phyloP scores from a whole-genome alignment of 2,797 vertebrate species.

The Esox lucius region DNA sequence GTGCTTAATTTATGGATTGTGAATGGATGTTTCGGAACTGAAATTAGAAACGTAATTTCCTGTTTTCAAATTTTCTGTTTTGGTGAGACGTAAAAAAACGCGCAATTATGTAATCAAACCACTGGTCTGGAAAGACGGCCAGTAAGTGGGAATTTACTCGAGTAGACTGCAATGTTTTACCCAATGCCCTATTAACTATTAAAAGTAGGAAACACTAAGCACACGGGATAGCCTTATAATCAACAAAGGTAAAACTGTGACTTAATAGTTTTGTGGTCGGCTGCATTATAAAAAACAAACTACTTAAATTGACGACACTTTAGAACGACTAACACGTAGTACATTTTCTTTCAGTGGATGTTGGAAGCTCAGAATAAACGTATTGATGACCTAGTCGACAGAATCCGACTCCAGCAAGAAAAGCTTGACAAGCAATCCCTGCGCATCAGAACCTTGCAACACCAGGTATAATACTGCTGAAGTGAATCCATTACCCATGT shows the following conservation, averaged over 20 bases:
- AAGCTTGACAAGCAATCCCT: slow-evolving; percentile 93
- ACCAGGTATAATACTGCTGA: slow-evolving; percentile 72
- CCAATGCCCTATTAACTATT: too few species aligned
- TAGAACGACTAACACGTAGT: not conserved
- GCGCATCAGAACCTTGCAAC: slow-evolving; percentile 87
- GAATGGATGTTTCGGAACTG: not conserved
- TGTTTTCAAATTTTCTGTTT: not conserved
- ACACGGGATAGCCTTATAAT: too few species aligned
- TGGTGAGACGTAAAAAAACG: not conserved
- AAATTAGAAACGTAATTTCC: not conserved
- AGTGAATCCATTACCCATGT: too few species aligned
- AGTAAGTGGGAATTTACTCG: too few species aligned
- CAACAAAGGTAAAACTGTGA: too few species aligned
- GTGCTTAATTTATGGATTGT: not conserved
- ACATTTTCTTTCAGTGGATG: slow-evolving; percentile 70
- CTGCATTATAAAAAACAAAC: not conserved
- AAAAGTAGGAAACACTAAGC: too few species aligned
- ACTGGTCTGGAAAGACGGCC: too few species aligned
- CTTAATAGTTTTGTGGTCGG: not conserved
- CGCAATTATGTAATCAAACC: too few species aligned
- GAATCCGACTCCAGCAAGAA: slow-evolving; percentile 88
- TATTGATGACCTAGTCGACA: slow-evolving; percentile 88
- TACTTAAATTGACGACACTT: not conserved
- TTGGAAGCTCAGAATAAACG: slow-evolving; percentile 84
- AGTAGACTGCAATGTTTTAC: too few species aligned